Conservation (phyloP, 1,140 invertebrate species). For the Heliothis subflexa region DNA sequence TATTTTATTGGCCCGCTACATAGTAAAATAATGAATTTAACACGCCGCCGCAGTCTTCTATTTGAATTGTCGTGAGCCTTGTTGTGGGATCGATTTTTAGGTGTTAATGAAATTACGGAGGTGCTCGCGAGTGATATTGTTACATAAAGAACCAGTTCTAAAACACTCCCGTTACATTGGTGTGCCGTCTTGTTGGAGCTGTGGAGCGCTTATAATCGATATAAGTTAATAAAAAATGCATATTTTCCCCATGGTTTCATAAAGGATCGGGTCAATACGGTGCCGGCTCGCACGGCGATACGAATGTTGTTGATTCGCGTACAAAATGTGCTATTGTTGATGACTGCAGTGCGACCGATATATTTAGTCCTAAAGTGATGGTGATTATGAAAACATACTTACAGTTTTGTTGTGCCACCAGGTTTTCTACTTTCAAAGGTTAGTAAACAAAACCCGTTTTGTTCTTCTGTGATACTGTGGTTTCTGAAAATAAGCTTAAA, state of each 20-base stretch:
- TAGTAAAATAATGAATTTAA: slow-evolving; percentile 83
- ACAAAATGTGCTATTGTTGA: slow-evolving; percentile 51
- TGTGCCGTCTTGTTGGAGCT: slow-evolving; percentile 51
- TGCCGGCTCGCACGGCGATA: slow-evolving; percentile 58
- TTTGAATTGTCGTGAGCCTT: slow-evolving; percentile 82
- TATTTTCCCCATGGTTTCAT: slow-evolving; percentile 81
- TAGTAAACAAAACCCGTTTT: slow-evolving; percentile 55
- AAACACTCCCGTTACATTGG: slow-evolving; percentile 59
- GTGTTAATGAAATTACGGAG: slow-evolving; percentile 84
- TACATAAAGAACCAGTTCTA: slow-evolving; percentile 68
- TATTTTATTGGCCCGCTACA: slow-evolving; percentile 57
- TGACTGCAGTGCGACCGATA: slow-evolving; percentile 59
- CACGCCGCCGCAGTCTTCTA: slow-evolving; percentile 76
- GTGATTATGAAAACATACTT: slow-evolving; percentile 50
- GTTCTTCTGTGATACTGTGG: not conserved
- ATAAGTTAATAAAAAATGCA: slow-evolving; percentile 84
- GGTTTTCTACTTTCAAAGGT: slow-evolving; percentile 54
- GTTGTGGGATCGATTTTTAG: slow-evolving; percentile 84
- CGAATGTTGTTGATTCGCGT: slow-evolving; percentile 58
- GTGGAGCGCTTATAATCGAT: slow-evolving; percentile 71
- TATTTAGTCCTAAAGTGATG: slow-evolving; percentile 51
- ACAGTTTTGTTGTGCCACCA: slow-evolving; percentile 46
- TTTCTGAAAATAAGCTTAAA: not conserved
- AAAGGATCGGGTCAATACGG: slow-evolving; percentile 74
- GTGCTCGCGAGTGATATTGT: slow-evolving; percentile 79